phyloP scores from a whole-genome alignment of 2,888 invertebrate species.

The Ophion ellenae region DNA sequence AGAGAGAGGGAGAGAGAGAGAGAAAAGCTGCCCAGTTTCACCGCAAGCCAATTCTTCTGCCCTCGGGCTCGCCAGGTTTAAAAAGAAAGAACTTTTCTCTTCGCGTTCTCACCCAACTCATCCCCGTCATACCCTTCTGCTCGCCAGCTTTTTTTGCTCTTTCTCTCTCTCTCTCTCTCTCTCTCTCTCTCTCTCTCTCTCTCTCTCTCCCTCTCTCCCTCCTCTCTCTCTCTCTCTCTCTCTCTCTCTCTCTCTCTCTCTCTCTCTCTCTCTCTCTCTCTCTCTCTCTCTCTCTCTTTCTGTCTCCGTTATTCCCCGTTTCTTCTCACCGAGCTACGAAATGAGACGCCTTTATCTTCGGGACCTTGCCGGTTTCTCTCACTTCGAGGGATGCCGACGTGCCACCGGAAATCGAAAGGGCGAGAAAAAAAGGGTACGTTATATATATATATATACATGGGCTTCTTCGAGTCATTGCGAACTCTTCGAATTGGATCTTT shows the following conservation, averaged over 20 bases:
- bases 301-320: neutral
- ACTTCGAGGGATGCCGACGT: constrained; percentile 41
- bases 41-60: constrained; percentile 73
- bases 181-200: neutral
- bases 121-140: constrained; percentile 28
- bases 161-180: constrained; percentile 1
- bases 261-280: neutral
- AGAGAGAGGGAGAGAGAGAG: constrained; percentile 12
- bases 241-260: neutral
- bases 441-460: neutral
- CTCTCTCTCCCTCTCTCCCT: constrained; percentile 1
- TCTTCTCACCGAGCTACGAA: constrained; percentile 14
- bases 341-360: constrained; percentile 64
- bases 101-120: constrained; percentile 31
- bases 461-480: neutral
- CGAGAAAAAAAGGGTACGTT: constrained; percentile 10
- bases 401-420: constrained; percentile 48
- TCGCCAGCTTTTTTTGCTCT: neutral
- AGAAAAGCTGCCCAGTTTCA: constrained; percentile 50
- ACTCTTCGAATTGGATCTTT: neutral
- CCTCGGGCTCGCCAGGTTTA: constrained; percentile 49
- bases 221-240: neutral
- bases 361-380: constrained; percentile 54
- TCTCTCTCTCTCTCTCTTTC: neutral
- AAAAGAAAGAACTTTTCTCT: constrained; percentile 44